Percentiles rank a stretch among this genome's conserved stretches.
Evolutionary conservation across 2,797 vertebrate species (phyloP).

Genomic region (Acipenser oxyrinchus): DNA sequence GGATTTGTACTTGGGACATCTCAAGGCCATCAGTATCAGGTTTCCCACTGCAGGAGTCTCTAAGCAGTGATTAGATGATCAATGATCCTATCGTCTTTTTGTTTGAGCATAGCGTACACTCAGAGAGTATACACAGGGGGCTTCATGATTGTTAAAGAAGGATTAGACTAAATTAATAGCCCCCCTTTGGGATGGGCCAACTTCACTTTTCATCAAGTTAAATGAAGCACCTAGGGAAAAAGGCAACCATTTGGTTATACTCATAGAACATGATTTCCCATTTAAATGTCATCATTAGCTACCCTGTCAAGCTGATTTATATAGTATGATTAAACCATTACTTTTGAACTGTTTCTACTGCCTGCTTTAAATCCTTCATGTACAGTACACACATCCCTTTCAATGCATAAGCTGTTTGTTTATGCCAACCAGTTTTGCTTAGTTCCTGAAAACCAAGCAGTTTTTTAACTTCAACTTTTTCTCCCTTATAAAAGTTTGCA

Average conservation of each 20-base stretch:
- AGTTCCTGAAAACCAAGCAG: too few relatives aligned
- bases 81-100: neutral
- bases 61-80: slow-evolving; percentile 10
- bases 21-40: neutral
- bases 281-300: slow-evolving; percentile 14
- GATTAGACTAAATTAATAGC: slow-evolving; percentile 20
- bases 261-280: slow-evolving; percentile 8
- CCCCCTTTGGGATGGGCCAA: slow-evolving; percentile 13
- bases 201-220: slow-evolving; percentile 18
- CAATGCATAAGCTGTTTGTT: too few relatives aligned
- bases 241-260: slow-evolving; percentile 5
- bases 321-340: slow-evolving; percentile 8
- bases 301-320: slow-evolving; percentile 11
- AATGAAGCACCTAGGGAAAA: slow-evolving; percentile 11
- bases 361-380: neutral
- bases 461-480: too few relatives aligned
- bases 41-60: neutral
- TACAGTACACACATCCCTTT: neutral
- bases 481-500: too few relatives aligned
- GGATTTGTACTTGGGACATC: neutral
- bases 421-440: too few relatives aligned
- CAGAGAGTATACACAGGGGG: neutral
- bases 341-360: neutral
- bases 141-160: slow-evolving; percentile 14
- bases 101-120: slow-evolving; percentile 14